phyloP scores from a whole-genome alignment of 2,113 vertebrate species.

The Heteronetta atricapilla region DNA sequence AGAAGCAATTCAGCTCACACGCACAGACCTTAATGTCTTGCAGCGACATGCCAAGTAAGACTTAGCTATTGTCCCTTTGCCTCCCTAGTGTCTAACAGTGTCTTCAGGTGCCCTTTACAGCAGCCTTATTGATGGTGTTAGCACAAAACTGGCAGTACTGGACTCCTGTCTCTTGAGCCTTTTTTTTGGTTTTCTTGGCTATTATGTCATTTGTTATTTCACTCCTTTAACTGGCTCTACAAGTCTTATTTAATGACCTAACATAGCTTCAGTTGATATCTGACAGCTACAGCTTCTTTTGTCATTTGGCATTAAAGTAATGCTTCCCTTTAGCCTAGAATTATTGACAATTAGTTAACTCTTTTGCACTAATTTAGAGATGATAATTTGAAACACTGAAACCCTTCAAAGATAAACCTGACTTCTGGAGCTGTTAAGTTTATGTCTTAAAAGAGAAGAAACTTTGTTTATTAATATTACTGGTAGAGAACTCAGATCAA shows the following conservation, averaged over 20 bases:
- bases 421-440: not conserved
- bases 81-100: not conserved
- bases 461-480: not conserved
- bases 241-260: not conserved
- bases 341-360: not conserved
- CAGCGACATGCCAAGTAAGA: constrained; percentile 90
- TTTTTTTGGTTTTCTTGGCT: not conserved
- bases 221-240: not conserved
- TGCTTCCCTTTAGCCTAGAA: not conserved
- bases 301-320: not conserved
- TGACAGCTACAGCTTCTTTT: not conserved
- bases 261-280: not conserved
- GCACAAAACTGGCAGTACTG: not conserved
- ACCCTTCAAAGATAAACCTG: not conserved
- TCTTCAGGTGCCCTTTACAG: not conserved
- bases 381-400: not conserved
- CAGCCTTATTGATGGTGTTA: not conserved
- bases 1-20: constrained; percentile 81
- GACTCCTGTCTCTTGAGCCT: not conserved
- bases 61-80: not conserved
- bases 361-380: not conserved
- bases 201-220: not conserved
- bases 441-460: not conserved
- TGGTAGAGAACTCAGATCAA: not conserved
- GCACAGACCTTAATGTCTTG: constrained; percentile 81